Base-by-base conservation (phyloP, 2,113 vertebrate genomes). In the Oceanites oceanicus region DNA sequence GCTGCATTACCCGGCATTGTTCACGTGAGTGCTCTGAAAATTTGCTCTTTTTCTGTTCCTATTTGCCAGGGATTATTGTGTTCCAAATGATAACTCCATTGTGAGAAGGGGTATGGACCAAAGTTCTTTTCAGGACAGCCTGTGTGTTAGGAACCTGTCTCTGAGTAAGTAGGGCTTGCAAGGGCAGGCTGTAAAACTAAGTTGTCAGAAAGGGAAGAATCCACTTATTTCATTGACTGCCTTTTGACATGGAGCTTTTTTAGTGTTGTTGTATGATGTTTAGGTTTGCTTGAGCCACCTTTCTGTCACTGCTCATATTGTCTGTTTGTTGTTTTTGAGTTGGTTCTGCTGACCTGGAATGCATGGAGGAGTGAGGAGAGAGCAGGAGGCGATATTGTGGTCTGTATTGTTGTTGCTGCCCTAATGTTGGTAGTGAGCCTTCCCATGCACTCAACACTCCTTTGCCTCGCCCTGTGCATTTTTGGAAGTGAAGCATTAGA, bases 1-100 rank as follows among this genome's bases (percentile, higher is more conserved):
- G 99, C 99, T 23, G 99, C 99, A 9, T 97, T 99, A 56, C 99
- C 99, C 1, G 99, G 99, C 40, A 99, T 99, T 66, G 97, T 99
- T 34, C 99, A 99, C 4, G 99, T 99, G 95, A 99, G 99, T 98
- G 15, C 52, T 73, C 23, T 71, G 53, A 73, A 87, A n/a, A 49
- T 9, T 6, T 61, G 25, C 8, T 34, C 7, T 66, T 87, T 34
- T n/a, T 65, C 16, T 32, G 5, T 62, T 68, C 11, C 6, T 27
- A 0, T 40, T 80, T 59, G 38, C 21, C 15, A 12, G 15, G 45
- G n/a, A 30, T 45, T 53, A 11, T 70, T 77, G 42, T 18, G 23
- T 79, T 76, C 38, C 21, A 58, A 58, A 25, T 65, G 53, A 42
- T 26, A 84, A 11, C 16, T 44, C 8, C 2, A 0, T 20, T 70